A percentile compares a stretch with the other conserved stretches of the same genome.
These are phyloP conservation scores for Sebastes reedi DNA, from an alignment of 2,797 vertebrate genomes.

Conservation along the genomic window DNA sequence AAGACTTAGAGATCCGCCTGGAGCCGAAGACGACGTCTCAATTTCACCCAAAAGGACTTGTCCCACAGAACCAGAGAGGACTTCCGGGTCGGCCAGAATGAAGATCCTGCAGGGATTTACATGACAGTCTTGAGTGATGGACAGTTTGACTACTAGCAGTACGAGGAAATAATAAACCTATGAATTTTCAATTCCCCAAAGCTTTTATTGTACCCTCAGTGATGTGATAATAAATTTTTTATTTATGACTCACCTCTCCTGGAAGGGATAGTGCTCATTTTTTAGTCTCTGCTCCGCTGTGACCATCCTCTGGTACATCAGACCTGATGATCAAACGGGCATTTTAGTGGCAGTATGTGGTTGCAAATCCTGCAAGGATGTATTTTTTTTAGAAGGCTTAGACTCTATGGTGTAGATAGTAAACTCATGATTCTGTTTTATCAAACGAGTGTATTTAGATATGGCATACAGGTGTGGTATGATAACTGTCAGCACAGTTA, in stretches of 20 bases:
- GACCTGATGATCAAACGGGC: constrained; percentile 72
- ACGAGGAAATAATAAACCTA: neutral
- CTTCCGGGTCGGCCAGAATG: constrained; percentile 89
- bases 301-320: constrained; percentile 89
- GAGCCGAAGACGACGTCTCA: constrained; percentile 66
- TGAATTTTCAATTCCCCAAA: neutral
- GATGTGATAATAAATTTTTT: neutral
- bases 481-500: too few species aligned
- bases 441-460: neutral
- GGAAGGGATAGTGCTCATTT: constrained; percentile 84
- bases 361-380: neutral
- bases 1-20: constrained; percentile 52
- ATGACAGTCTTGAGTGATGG: neutral
- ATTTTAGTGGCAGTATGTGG: constrained; percentile 2
- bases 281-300: constrained; percentile 89
- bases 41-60: constrained; percentile 82
- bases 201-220: neutral
- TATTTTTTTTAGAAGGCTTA: too few species aligned
- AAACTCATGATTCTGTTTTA: neutral
- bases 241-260: constrained; percentile 86
- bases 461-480: too few species aligned
- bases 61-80: constrained; percentile 86
- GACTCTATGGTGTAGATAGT: neutral
- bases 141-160: neutral
- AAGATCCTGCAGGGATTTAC: constrained; percentile 83